A percentile compares a stretch with the other conserved stretches of the same genome.
These are phyloP conservation scores for Drosophila phalerata DNA, from an alignment of 2,888 invertebrate species.

Conservation along the genomic window DNA sequence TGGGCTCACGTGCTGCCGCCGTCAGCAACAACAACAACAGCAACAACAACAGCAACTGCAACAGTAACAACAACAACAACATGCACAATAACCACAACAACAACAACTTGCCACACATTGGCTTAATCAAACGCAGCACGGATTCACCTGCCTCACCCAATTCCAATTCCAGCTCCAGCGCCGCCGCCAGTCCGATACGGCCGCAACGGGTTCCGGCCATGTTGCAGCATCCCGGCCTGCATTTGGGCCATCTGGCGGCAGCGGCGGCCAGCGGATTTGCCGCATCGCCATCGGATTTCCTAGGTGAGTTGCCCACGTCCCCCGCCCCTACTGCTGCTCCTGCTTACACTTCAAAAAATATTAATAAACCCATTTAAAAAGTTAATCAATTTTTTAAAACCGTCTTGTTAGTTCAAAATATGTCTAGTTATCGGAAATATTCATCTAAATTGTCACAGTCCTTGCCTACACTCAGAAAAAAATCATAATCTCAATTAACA, in stretches of 20 bases:
- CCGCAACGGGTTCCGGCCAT: slow-evolving; percentile 85
- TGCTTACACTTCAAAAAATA: neutral
- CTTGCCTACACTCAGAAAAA: too few relatives aligned
- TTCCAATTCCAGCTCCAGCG: slow-evolving; percentile 86
- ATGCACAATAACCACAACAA: slow-evolving; percentile 39
- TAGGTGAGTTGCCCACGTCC: slow-evolving; percentile 88
- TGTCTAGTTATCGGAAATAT: too few relatives aligned
- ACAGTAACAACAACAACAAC: slow-evolving; percentile 32
- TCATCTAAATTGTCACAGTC: too few relatives aligned
- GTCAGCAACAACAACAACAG: slow-evolving; percentile 33
- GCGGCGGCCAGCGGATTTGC: slow-evolving; percentile 88
- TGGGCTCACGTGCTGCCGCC: slow-evolving; percentile 87
- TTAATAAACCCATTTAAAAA: too few relatives aligned
- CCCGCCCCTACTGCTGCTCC: too few relatives aligned
- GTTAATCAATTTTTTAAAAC: too few relatives aligned
- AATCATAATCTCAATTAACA: too few relatives aligned
- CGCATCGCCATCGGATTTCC: slow-evolving; percentile 91
- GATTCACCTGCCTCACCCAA: slow-evolving; percentile 85
- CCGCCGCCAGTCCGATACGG: slow-evolving; percentile 86
- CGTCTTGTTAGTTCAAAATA: too few relatives aligned
- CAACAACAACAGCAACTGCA: slow-evolving; percentile 38
- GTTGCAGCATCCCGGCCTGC: slow-evolving; percentile 87
- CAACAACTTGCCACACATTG: slow-evolving; percentile 16
- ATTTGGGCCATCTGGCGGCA: slow-evolving; percentile 88
- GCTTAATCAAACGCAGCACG: slow-evolving; percentile 74